Conservation (phyloP, 2,113 vertebrate species). For the Epinephelus fuscoguttatus region DNA sequence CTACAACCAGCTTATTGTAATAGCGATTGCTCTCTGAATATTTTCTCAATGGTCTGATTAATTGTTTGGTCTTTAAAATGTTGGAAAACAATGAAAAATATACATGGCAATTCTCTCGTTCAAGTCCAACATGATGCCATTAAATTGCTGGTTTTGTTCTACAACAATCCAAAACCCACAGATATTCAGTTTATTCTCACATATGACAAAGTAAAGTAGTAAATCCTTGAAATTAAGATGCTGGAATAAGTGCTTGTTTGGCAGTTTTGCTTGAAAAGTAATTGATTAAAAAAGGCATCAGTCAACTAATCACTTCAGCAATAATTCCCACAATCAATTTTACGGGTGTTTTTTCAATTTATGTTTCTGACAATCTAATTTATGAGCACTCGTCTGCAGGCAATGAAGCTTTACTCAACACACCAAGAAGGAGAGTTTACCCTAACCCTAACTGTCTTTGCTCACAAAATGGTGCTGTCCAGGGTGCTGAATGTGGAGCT, state of each 20-base stretch:
- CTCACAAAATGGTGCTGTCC: background rate
- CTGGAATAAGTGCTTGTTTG: background rate
- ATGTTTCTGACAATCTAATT: background rate
- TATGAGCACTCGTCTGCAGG: background rate
- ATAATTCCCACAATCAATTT: background rate
- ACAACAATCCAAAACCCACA: background rate
- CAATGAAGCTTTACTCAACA: background rate
- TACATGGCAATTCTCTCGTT: background rate
- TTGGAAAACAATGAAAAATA: background rate
- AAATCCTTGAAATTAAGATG: background rate
- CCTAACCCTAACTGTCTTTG: background rate
- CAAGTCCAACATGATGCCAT: background rate
- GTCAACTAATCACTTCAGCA: background rate
- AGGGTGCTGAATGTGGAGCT: conserved; percentile 26
- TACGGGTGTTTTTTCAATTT: background rate
- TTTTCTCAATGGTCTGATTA: no score
- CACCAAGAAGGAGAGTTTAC: background rate
- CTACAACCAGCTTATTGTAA: background rate
- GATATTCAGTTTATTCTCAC: background rate
- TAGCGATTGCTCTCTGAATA: background rate
- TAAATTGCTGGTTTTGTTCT: background rate
- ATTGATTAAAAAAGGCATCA: no score
- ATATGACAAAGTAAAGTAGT: background rate
- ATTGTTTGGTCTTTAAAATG: background rate
- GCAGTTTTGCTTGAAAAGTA: background rate